phyloP scores from a whole-genome alignment of 2,888 invertebrate species.

The Caenorhabditis sp. region DNA sequence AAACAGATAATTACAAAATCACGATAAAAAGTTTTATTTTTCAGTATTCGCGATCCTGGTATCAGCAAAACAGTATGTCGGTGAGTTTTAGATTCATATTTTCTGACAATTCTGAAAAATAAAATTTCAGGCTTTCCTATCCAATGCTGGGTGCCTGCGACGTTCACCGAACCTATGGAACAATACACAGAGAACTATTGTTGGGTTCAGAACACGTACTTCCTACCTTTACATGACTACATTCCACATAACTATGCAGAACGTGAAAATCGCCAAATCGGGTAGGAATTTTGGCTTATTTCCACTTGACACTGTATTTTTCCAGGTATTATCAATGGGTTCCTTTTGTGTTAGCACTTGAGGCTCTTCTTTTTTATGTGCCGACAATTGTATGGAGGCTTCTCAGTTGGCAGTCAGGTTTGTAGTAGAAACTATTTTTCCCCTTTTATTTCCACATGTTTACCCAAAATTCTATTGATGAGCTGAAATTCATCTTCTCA shows the following conservation, averaged over 20 bases:
- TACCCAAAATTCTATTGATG: neutral
- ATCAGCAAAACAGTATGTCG: conserved; percentile 83
- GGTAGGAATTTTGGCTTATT: conserved; percentile 57
- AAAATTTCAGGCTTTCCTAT: conserved; percentile 77
- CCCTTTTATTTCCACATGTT: neutral
- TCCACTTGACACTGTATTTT: conserved; percentile 9
- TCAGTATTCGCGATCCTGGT: conserved; percentile 83
- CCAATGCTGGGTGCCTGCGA: conserved; percentile 83
- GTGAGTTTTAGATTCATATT: conserved; percentile 56
- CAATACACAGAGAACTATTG: conserved; percentile 83
- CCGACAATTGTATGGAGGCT: conserved; percentile 83
- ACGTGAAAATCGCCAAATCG: conserved; percentile 83
- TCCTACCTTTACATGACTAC: conserved; percentile 82
- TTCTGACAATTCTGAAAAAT: neutral
- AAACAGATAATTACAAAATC: neutral
- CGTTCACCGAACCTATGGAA: conserved; percentile 83
- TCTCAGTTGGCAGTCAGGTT: conserved; percentile 83
- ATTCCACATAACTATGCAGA: conserved; percentile 81
- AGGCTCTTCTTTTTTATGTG: conserved; percentile 83
- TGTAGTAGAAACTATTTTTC: no score
- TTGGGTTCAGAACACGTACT: conserved; percentile 83
- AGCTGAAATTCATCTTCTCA: conserved; percentile 3
- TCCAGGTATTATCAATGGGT: conserved; percentile 81
- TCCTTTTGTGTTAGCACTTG: conserved; percentile 82
- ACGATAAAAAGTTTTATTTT: conserved; percentile 52